These are phyloP conservation scores for Iselma pallidipennis DNA, from an alignment of 2,888 invertebrate genomes.

Conservation along the genomic window DNA sequence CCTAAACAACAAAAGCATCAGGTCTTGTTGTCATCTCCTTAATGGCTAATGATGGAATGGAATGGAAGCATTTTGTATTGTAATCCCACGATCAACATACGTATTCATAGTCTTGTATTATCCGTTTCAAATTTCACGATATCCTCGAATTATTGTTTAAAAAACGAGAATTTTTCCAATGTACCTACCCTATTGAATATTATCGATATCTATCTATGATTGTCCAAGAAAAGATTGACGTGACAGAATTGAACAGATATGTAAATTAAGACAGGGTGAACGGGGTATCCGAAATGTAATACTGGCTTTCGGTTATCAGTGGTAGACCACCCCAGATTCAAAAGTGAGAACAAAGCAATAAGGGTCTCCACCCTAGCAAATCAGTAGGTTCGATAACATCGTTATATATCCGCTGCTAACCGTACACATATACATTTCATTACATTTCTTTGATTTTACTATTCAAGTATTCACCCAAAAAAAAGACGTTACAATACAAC, in stretches of 20 bases:
- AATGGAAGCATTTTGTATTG: not conserved
- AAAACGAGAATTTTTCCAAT: not conserved
- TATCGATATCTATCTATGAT: not conserved
- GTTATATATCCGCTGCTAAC: slow-evolving; percentile 51
- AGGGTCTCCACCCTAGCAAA: slow-evolving; percentile 56
- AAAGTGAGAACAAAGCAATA: slow-evolving; percentile 57
- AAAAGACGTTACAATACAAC: slow-evolving; percentile 17
- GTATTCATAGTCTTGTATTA: too few relatives aligned
- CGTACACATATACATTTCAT: slow-evolving; percentile 38
- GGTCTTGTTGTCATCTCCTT: not conserved
- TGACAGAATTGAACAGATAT: slow-evolving; percentile 30
- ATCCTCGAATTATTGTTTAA: not conserved
- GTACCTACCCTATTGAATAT: too few relatives aligned
- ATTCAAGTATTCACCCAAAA: slow-evolving; percentile 28
- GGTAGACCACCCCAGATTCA: slow-evolving; percentile 55
- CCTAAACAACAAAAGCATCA: not conserved
- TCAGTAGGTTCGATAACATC: slow-evolving; percentile 56
- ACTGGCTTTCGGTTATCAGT: slow-evolving; percentile 54
- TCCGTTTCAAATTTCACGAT: not conserved
- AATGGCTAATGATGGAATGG: not conserved
- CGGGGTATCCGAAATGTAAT: slow-evolving; percentile 49
- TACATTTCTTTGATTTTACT: slow-evolving; percentile 36
- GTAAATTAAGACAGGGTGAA: slow-evolving; percentile 44
- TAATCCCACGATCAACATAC: not conserved
- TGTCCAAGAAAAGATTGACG: slow-evolving; percentile 11